Evolutionary conservation across 1,140 invertebrate species (phyloP), one percentile per base, ranked within the genome.

Genomic region (Potamilus streckersoni): DNA sequence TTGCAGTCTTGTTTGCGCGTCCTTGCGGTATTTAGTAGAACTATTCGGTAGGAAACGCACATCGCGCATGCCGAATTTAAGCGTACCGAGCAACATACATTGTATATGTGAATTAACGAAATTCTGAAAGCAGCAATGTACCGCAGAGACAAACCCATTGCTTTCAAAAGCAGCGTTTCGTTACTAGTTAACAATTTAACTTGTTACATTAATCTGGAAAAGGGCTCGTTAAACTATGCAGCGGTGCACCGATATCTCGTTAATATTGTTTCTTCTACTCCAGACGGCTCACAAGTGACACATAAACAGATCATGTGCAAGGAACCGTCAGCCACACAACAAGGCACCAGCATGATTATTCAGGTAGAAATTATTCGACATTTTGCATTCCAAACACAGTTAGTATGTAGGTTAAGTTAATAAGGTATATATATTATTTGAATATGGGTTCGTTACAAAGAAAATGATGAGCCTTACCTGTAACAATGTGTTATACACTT

Each of bases 251-350:
- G 88, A 76, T 83, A 86, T 62, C 80, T 85, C n/a, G 85, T 89
- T 11, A 88, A 89, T 73, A 78, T 89, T 12, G 74, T 87, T 14
- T 84, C 79, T 12, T 79, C 86, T 3, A 69, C 81, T 2, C 80
- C 82, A n/a, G 87, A 89, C 60, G 87, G 87, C 13, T 76, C 83
- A 6, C 79, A 79, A 38, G 85, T 87, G 4, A 85, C 82, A n/a
- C 85, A 85, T 56, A 80, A 80, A 60, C 86, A 89, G 69, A 79
- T 89, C 16, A 73, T 85, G n/a, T 89, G 83, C 69, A 89, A 89
- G 80, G 85, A 89, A 71, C 87, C 86, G 14, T 83, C 87, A 49
- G 85, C 83, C 14, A 76, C 83, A 20, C 80, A 82, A 60, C 81
- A 84, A 31, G 82, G 81, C 31, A 83, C 74, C 14, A 80, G 82